These are phyloP conservation scores for Lathronympha strigana DNA, from an alignment of 2,888 invertebrate species.

Conservation along the genomic window DNA sequence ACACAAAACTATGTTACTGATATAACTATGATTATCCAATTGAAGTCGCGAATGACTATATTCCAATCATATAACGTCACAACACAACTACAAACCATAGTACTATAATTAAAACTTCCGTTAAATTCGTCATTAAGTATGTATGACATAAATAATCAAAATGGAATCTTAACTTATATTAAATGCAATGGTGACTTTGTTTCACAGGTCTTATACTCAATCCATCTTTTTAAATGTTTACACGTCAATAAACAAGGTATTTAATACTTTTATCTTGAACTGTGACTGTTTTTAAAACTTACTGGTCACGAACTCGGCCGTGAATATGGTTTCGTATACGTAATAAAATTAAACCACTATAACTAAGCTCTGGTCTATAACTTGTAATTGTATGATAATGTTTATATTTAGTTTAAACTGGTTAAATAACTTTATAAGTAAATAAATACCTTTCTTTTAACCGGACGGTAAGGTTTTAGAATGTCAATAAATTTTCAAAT, in stretches of 20 bases:
- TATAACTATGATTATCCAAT: conserved; percentile 44
- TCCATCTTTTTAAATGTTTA: conserved; percentile 1
- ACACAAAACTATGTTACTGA: conserved; percentile 61
- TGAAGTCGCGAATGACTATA: conserved; percentile 27
- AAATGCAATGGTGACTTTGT: conserved; percentile 16
- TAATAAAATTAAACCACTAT: conserved; percentile 10
- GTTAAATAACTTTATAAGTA: conserved; percentile 41
- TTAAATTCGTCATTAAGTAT: conserved; percentile 41
- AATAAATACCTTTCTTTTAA: conserved; percentile 45
- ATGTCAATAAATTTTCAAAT: conserved; percentile 44
- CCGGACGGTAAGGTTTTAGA: conserved; percentile 67
- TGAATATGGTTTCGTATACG: neutral
- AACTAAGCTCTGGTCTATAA: conserved; percentile 18
- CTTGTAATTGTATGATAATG: conserved; percentile 2
- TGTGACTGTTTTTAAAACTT: neutral
- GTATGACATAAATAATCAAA: conserved; percentile 33
- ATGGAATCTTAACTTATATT: conserved; percentile 17
- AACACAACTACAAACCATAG: conserved; percentile 41
- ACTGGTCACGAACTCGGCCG: neutral
- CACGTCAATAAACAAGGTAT: neutral
- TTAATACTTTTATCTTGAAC: neutral
- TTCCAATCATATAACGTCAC: conserved; percentile 34
- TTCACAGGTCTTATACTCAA: neutral
- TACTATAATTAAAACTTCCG: conserved; percentile 41
- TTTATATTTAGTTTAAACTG: conserved; percentile 38